Evolutionary conservation across 2,797 vertebrate genomes (phyloP), one percentile per base, ranked within the genome.

Genomic region (Catharus ustulatus): DNA sequence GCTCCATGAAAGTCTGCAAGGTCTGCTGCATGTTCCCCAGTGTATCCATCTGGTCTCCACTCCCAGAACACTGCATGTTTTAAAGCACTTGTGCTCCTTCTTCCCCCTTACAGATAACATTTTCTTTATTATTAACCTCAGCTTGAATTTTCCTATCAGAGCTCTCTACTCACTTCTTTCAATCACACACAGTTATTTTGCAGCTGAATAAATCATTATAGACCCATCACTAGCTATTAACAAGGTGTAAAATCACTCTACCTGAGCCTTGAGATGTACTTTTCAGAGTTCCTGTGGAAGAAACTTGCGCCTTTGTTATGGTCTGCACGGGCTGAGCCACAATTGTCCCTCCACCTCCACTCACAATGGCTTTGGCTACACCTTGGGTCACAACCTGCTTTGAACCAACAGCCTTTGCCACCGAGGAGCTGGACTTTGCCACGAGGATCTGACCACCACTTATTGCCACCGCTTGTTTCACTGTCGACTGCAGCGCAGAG

Each of bases 371-470:
- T 97, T 99, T 99, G 89, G 99, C 99, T 18, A 99, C 99, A 82
- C 99, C 99, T 98, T 99, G 99, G 82, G 99, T 99, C 95, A 99
- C 98, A 91, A 99, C 99, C 96, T 99, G 99, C 96, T 99, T 99
- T 17, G 98, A 98, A 20, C 98, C 98, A 96, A 99, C 98, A 92
- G 99, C 98, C 97, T 99, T 99, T 84, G 99, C 98, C 43, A 98
- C 98, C 0, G 98, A 98, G 46, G 99, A 98, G 97, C 98, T 98
- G 76, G 99, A 98, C 97, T 99, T 99, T 89, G 99, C 98, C 30
- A 99, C 99, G 45, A 99, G 98, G 94, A 99, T 99, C 96, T 99
- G 99, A 46, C 99, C 99, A 29, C 99, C 99, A 89, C 99, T 99
- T 89, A 99, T 98, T 15, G 99, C 98, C 94, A 99, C 99, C 0